A percentile compares a stretch with the other conserved stretches of the same genome.
Evolutionary conservation across 2,113 vertebrate genomes (phyloP).

Genomic region (Corythoichthys haematopterus): DNA sequence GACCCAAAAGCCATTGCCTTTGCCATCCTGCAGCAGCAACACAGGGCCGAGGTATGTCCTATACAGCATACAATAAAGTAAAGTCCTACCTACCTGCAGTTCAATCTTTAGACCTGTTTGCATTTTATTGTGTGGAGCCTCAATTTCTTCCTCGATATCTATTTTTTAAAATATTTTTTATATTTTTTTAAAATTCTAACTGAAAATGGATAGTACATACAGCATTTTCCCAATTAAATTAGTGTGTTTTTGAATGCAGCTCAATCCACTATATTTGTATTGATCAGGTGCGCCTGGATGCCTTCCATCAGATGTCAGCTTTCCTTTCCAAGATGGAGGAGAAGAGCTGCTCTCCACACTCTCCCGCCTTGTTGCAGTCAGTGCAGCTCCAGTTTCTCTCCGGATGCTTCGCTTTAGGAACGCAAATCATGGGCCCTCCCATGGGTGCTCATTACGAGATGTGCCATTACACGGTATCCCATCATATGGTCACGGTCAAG

Average conservation of each 20-base stretch:
- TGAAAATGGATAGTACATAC: no score
- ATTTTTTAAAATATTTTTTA: no score
- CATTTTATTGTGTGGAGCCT: neutral
- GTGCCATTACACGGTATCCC: constrained; percentile 72
- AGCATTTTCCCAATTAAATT: no score
- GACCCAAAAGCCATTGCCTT: constrained; percentile 71
- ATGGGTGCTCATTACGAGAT: constrained; percentile 59
- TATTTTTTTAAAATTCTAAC: no score
- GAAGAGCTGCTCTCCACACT: constrained; percentile 58
- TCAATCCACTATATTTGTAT: constrained; percentile 5
- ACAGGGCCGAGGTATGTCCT: constrained; percentile 70
- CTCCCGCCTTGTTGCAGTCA: constrained; percentile 69
- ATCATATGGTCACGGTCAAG: neutral
- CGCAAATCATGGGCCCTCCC: constrained; percentile 56
- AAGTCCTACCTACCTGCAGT: neutral
- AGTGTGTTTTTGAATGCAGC: no score
- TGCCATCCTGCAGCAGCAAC: constrained; percentile 75
- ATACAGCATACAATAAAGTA: neutral
- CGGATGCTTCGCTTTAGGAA: constrained; percentile 74
- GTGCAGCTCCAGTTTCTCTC: constrained; percentile 78
- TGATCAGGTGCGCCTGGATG: constrained; percentile 73
- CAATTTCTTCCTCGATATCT: no score
- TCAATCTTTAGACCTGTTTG: neutral
- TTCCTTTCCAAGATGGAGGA: constrained; percentile 78
- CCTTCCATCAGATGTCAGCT: constrained; percentile 74